phyloP scores from a whole-genome alignment of 2,113 vertebrate species.

The Ctenodactylus gundi region DNA sequence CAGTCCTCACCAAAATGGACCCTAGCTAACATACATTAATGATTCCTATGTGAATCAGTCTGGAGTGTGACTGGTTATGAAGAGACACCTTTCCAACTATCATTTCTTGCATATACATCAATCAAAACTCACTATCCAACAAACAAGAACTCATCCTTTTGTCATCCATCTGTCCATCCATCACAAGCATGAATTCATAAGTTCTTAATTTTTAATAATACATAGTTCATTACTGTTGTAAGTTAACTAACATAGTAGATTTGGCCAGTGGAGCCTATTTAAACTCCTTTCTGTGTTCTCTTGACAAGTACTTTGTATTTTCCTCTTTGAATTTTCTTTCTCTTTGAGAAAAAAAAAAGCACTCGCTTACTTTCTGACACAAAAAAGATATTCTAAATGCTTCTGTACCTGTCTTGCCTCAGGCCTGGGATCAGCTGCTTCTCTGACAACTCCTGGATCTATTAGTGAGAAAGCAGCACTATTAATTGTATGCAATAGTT shows the following conservation, averaged over 20 bases:
- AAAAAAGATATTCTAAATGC: not conserved
- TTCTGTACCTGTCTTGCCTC: not conserved
- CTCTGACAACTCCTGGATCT: not conserved
- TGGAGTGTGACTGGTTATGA: not conserved
- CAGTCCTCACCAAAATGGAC: not conserved
- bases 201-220: not conserved
- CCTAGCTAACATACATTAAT: not conserved
- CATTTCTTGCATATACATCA: not conserved
- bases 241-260: not conserved
- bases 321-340: not conserved
- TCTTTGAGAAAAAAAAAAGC: not conserved
- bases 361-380: not conserved
- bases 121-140: not conserved
- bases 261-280: not conserved
- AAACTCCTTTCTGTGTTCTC: not conserved
- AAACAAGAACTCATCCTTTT: not conserved
- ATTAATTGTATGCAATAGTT: not conserved
- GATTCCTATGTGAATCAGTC: not conserved
- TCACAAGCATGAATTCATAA: not conserved
- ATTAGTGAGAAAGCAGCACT: not conserved
- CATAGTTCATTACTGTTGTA: not conserved
- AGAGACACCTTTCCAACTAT: not conserved
- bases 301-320: not conserved
- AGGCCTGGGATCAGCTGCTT: not conserved
- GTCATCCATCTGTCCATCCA: not conserved